phyloP scores from a whole-genome alignment of 2,113 vertebrate genomes.

The Lophura nycthemera region DNA sequence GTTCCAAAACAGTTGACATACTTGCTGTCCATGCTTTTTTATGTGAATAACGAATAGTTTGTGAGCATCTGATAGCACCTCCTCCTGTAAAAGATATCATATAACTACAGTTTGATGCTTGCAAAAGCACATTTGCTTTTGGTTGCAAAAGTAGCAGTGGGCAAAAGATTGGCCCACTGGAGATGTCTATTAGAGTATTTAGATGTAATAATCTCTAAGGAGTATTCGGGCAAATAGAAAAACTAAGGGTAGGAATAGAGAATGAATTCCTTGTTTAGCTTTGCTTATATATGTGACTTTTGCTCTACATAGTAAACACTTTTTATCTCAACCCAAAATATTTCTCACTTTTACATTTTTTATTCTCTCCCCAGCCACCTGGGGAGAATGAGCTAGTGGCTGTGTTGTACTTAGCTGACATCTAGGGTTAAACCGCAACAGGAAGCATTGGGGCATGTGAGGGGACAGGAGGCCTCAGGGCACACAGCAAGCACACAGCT shows the following conservation, averaged over 20 bases:
- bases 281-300: neutral
- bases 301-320: neutral
- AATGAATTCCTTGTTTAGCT: neutral
- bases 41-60: neutral
- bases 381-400: no score
- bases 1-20: neutral
- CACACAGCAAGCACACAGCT: neutral
- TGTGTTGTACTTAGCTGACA: no score
- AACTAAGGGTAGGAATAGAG: neutral
- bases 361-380: neutral
- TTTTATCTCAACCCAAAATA: neutral
- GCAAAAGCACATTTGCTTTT: neutral
- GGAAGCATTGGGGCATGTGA: neutral
- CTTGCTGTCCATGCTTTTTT: neutral
- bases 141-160: neutral
- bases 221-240: neutral
- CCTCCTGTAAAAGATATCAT: neutral
- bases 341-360: neutral
- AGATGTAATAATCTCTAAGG: neutral
- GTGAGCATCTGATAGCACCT: neutral
- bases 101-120: neutral
- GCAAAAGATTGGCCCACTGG: neutral
- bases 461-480: neutral
- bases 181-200: neutral
- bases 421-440: no score